Evolutionary conservation across 2,113 vertebrate species (phyloP), one percentile per base, ranked within the genome.

Genomic region (Mastomys coucha): DNA sequence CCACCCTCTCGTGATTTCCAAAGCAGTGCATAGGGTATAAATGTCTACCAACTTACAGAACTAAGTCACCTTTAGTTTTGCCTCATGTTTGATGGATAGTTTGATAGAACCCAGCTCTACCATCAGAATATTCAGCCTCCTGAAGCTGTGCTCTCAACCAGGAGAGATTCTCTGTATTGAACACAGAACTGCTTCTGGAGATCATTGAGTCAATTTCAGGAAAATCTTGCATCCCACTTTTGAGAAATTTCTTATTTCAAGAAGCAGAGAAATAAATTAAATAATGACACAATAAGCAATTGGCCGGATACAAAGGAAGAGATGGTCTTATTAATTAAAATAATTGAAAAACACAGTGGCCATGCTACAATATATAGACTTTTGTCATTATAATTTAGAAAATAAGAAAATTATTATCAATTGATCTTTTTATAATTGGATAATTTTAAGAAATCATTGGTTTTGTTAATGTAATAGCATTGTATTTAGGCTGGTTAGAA

Each of bases 361-460:
- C 5, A 49, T 86, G 10, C 8, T 96, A 0, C 53, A 19, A 51
- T 60, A 60, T 67, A 26, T 75, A 31, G 12, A 85, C 20, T 75
- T 85, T 9, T 7, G 56, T 60, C 17, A 42, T 93, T 93, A n/a
- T 11, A 63, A 7, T 69, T 93, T 89, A 22, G 63, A 60, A 75
- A 84, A 78, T 65, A 5, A 10, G 73, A 76, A 76, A 76, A 20
- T 5, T 56, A 70, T 87, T 89, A 81, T 90, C 13, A 51, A 36
- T 28, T 16, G 39, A 49, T 82, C 78, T 85, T 76, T 89, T 91
- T 86, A 58, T 5, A 73, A 10, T 20, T 84, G 36, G 9, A 51
- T 80, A 86, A 89, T 93, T 58, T 95, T 67, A 84, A 81, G 76
- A 70, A 91, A 88, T 73, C 60, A 19, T 70, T 87, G 16, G 22